Conservation (phyloP, 2,113 vertebrate species). For the Vicugna pacos region DNA sequence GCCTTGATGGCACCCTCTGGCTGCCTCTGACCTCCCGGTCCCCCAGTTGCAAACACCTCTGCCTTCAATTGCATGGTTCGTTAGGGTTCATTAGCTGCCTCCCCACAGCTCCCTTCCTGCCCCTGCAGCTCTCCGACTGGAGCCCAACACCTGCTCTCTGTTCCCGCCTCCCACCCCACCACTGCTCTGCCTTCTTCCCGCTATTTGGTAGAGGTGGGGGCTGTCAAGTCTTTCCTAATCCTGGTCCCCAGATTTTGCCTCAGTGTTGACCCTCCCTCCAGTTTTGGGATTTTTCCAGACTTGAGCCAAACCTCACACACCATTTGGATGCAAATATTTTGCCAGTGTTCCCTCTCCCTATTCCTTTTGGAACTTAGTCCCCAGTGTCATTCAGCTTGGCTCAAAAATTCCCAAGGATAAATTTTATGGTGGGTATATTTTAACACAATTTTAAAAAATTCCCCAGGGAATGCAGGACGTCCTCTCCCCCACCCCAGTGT, state of each 20-base stretch:
- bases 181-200: background rate
- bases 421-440: constrained; percentile 5
- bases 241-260: background rate
- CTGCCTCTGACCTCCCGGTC: background rate
- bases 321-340: constrained; percentile 54
- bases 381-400: background rate
- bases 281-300: constrained; percentile 27
- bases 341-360: background rate
- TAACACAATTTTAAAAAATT: constrained; percentile 33
- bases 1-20: constrained; percentile 45
- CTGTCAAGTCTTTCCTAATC: background rate
- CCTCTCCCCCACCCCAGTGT: background rate
- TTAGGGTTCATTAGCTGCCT: background rate
- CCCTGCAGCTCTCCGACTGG: background rate
- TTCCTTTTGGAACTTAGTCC: background rate
- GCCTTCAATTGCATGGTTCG: background rate
- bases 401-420: constrained; percentile 32
- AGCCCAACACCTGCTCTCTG: background rate
- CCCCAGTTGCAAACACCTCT: constrained; percentile 14
- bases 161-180: background rate
- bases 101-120: background rate
- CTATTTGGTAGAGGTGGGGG: background rate
- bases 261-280: background rate
- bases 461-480: constrained; percentile 30
- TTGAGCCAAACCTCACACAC: background rate